phyloP scores from a whole-genome alignment of 1,140 invertebrate species.

The Alviniconcha marisindica region DNA sequence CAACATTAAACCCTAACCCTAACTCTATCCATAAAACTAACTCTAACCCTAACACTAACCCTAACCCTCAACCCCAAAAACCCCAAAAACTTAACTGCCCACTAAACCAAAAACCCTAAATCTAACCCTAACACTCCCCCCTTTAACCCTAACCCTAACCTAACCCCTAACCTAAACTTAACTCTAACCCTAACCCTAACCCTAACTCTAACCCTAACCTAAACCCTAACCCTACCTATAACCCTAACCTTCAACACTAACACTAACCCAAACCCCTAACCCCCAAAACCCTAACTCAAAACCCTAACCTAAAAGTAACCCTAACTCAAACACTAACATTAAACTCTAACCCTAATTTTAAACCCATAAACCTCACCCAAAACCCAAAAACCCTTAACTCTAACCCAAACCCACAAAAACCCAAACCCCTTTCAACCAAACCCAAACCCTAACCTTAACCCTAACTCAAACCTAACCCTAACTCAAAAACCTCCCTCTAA shows the following conservation, averaged over 20 bases:
- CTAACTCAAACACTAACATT: slow-evolving; percentile 49
- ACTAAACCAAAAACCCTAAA: slow-evolving; percentile 32
- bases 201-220: slow-evolving; percentile 58
- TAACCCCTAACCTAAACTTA: slow-evolving; percentile 50
- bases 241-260: slow-evolving; percentile 52
- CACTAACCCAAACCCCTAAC: slow-evolving; percentile 51
- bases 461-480: slow-evolving; percentile 42
- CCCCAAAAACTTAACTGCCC: too few relatives aligned
- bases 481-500: slow-evolving; percentile 47
- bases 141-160: slow-evolving; percentile 49
- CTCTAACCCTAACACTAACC: slow-evolving; percentile 46
- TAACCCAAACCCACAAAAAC: slow-evolving; percentile 56
- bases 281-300: slow-evolving; percentile 51
- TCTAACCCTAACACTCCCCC: slow-evolving; percentile 51
- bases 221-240: slow-evolving; percentile 57
- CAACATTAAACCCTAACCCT: slow-evolving; percentile 53
- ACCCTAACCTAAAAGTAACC: slow-evolving; percentile 47
- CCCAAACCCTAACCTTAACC: slow-evolving; percentile 51
- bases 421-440: slow-evolving; percentile 52
- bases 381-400: slow-evolving; percentile 50
- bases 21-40: slow-evolving; percentile 47
- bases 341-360: slow-evolving; percentile 47
- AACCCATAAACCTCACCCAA: slow-evolving; percentile 52
- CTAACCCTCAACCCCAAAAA: slow-evolving; percentile 51
- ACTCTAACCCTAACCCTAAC: slow-evolving; percentile 51